Percentiles rank a stretch among this genome's conserved stretches.
Conservation (phyloP, 2,113 vertebrate genomes). For the Ptyas mucosa region DNA sequence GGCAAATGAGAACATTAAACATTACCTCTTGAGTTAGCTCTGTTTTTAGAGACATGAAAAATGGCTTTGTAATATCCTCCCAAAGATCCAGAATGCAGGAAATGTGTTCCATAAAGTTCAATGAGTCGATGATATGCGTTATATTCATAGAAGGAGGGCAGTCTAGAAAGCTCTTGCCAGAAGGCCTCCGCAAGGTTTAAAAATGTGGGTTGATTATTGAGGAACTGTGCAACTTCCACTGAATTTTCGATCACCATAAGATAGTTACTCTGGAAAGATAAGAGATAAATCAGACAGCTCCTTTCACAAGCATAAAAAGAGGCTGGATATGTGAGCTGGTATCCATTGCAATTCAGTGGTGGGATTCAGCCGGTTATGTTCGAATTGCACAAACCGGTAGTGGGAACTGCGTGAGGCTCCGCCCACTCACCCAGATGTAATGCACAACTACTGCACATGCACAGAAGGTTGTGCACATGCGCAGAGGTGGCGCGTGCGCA, state of each 20-base stretch:
- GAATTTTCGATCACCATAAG: conserved; percentile 83
- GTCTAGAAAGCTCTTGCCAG: conserved; percentile 82
- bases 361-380: too few species aligned
- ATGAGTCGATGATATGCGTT: conserved; percentile 75
- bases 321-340: not conserved
- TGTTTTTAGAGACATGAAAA: conserved; percentile 76
- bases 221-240: conserved; percentile 92
- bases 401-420: too few species aligned
- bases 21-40: conserved; percentile 70
- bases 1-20: conserved; percentile 17
- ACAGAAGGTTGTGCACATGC: too few species aligned
- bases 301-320: not conserved
- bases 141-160: conserved; percentile 84
- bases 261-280: conserved; percentile 70
- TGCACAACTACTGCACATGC: too few species aligned
- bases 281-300: conserved; percentile 15
- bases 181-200: conserved; percentile 83
- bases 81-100: conserved; percentile 84
- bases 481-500: too few species aligned
- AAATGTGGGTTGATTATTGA: conserved; percentile 84
- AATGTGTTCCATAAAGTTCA: conserved; percentile 86
- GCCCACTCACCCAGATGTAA: too few species aligned
- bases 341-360: too few species aligned
- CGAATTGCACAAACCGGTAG: too few species aligned
- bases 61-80: conserved; percentile 85